Percentiles rank a stretch among this genome's conserved stretches.
phyloP scores from a whole-genome alignment of 1,140 invertebrate genomes.

The Drosophila littoralis region DNA sequence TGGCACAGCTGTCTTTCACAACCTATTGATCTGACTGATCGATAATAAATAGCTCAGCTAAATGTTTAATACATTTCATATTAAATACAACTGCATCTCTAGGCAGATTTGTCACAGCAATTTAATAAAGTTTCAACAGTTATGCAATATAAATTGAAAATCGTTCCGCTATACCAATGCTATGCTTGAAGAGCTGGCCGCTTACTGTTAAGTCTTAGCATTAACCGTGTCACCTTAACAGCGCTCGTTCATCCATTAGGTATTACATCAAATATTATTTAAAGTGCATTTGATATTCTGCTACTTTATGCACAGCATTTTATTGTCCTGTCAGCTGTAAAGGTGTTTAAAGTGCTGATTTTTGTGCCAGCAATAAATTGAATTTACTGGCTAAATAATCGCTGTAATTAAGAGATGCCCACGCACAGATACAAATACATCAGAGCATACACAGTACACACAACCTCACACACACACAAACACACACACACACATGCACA shows the following conservation, averaged over 20 bases:
- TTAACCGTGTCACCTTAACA: neutral
- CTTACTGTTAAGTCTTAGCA: neutral
- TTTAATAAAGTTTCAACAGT: neutral
- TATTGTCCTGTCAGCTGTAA: neutral
- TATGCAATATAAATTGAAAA: neutral
- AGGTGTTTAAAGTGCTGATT: conserved; percentile 24
- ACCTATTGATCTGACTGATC: neutral
- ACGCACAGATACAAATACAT: conserved; percentile 25
- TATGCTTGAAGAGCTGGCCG: no score
- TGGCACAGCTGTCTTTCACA: neutral
- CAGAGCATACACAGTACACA: neutral
- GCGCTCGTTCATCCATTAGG: no score
- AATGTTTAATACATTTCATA: no score
- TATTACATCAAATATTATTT: no score
- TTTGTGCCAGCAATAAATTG: conserved; percentile 31
- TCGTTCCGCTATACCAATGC: neutral
- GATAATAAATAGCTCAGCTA: no score
- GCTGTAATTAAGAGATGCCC: conserved; percentile 52
- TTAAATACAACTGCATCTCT: neutral
- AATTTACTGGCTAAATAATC: conserved; percentile 55
- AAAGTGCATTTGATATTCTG: no score
- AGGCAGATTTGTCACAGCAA: neutral
- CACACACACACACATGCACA: neutral
- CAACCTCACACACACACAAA: conserved; percentile 8
- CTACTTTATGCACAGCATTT: neutral